Percentiles rank a stretch among this genome's conserved stretches.
These are phyloP conservation scores for Mylabris sibirica DNA, from an alignment of 2,888 invertebrate species.

Conservation along the genomic window DNA sequence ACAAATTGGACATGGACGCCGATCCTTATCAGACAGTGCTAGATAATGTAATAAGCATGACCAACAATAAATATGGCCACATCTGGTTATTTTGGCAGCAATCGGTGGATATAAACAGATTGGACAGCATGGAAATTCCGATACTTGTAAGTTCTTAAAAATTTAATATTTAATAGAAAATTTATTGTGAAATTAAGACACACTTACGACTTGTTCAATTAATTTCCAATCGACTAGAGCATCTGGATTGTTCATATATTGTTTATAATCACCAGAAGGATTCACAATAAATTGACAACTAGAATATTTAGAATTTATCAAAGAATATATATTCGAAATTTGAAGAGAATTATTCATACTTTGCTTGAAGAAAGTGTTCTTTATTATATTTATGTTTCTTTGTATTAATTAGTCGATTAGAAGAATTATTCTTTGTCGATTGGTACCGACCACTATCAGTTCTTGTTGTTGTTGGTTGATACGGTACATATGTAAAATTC, in stretches of 20 bases:
- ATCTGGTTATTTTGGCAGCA: slow-evolving; percentile 90
- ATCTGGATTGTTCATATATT: slow-evolving; percentile 85
- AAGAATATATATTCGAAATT: neutral
- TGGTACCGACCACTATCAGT: slow-evolving; percentile 43
- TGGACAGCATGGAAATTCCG: slow-evolving; percentile 80
- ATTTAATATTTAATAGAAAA: neutral
- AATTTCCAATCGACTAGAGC: slow-evolving; percentile 89
- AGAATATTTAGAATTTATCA: slow-evolving; percentile 34
- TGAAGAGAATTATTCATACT: slow-evolving; percentile 63
- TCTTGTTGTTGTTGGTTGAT: slow-evolving; percentile 31
- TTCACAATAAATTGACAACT: slow-evolving; percentile 97
- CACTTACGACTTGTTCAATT: slow-evolving; percentile 90
- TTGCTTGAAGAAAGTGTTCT: slow-evolving; percentile 93
- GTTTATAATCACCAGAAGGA: slow-evolving; percentile 78
- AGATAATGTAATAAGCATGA: slow-evolving; percentile 93
- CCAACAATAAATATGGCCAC: slow-evolving; percentile 97
- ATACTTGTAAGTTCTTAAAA: slow-evolving; percentile 69
- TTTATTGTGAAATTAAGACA: neutral
- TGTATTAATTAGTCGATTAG: slow-evolving; percentile 61
- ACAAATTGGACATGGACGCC: slow-evolving; percentile 92
- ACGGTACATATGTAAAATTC: slow-evolving; percentile 84
- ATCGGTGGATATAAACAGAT: slow-evolving; percentile 89
- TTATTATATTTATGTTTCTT: slow-evolving; percentile 83
- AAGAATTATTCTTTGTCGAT: slow-evolving; percentile 37
- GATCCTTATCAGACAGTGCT: slow-evolving; percentile 82